Percentiles rank a stretch among this genome's conserved stretches.
Conservation (phyloP, 2,888 invertebrate genomes). For the Diogma glabrata region DNA sequence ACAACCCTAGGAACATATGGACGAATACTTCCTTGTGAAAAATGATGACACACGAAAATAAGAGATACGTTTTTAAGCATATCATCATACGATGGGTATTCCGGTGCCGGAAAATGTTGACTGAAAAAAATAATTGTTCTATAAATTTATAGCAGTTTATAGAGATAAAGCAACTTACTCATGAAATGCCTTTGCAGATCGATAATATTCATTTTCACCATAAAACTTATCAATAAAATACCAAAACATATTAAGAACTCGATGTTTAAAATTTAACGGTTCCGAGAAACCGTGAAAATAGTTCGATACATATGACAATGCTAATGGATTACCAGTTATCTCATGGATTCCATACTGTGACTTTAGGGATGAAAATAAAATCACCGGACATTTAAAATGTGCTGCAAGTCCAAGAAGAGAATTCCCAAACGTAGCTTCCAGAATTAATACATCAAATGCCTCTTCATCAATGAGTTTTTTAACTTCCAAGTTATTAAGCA, state of each 20-base stretch:
- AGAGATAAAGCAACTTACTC: too few relatives aligned
- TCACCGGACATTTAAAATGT: constrained; percentile 6
- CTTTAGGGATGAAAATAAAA: not conserved
- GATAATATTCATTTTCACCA: too few relatives aligned
- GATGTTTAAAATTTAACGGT: not conserved
- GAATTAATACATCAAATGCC: not conserved
- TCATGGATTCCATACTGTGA: not conserved
- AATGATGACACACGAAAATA: not conserved
- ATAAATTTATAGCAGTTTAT: too few relatives aligned
- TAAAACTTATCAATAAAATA: too few relatives aligned
- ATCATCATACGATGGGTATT: not conserved
- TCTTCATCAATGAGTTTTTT: not conserved
- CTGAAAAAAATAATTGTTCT: not conserved
- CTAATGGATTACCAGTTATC: not conserved
- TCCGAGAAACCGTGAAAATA: constrained; percentile 12
- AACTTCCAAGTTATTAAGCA: too few relatives aligned
- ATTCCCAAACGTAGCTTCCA: constrained; percentile 18
- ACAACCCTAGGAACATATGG: not conserved
- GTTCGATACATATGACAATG: constrained; percentile 4
- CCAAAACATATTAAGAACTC: not conserved
- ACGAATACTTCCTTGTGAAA: not conserved
- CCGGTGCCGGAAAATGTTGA: not conserved
- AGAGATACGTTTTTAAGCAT: not conserved
- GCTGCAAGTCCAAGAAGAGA: not conserved
- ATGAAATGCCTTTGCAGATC: too few relatives aligned